Base-by-base conservation (phyloP, 1,140 invertebrate species). In the Drosophila navojoa region DNA sequence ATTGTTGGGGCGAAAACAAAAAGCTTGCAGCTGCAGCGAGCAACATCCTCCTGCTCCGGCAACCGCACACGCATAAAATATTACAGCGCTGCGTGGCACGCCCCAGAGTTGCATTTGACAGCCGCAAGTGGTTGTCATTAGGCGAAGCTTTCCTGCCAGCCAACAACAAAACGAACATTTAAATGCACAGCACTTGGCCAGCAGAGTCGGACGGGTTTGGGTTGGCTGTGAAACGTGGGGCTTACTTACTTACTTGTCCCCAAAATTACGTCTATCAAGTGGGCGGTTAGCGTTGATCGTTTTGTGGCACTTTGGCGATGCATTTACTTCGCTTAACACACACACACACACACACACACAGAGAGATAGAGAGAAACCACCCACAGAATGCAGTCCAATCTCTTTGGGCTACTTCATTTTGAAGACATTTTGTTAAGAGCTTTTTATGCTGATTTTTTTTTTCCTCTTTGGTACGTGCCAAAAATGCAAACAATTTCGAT, bases 71-170 rank as follows among this genome's bases (percentile, higher is more conserved):
- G 59, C 82, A 82, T 86, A 86, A 86, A 81, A 87, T 81, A 87
- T 86, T 79, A 87, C 75, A 86, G 67, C 82, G 45, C 79, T 79
- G 79, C 76, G 76, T 75, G 72, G 60, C 55, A 70, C 68, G 64
- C 59, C 63, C 69, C 79, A 82, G 79, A 69, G 84, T 87, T 86
- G 82, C 84, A 86, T 87, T 82, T 86, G 84, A 89, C 82, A 87
- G 82, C 84, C 82, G 82, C 84, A 86, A 86, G 82, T 86, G 82
- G 82, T 87, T 86, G 79, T 86, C 82, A 86, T 86, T 86, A 86
- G 71, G 67, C 67, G 47, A 74, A 72, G 70, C 68, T 71, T 62
- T 55, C 60, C 47, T 25, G 27, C 27, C 60, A 38, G 27, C 64
- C 77, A 75, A 69, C 76, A 79, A 87, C 78, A 86, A 82, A 87